Conservation (phyloP, 92 coral and sea anemone genomes). For the Blastomussa wellsi region DNA sequence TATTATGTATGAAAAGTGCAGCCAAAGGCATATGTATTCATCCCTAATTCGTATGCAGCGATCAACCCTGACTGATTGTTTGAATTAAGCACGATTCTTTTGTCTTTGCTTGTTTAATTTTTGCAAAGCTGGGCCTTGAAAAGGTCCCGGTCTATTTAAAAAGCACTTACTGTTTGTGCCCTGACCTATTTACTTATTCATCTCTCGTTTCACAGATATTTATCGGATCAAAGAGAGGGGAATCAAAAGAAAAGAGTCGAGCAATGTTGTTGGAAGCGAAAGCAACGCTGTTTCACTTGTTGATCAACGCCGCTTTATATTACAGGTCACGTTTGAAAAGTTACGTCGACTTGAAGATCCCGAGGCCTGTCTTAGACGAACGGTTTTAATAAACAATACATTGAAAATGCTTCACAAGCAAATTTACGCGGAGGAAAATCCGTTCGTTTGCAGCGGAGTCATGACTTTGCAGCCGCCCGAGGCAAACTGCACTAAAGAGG, state of each 20-base stretch:
- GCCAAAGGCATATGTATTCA: slow-evolving; percentile 36
- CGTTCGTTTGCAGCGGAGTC: slow-evolving; percentile 56
- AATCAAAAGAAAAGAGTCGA: slow-evolving; percentile 57
- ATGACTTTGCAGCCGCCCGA: slow-evolving; percentile 30
- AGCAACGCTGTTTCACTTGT: slow-evolving; percentile 34
- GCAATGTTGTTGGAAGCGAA: slow-evolving; percentile 35
- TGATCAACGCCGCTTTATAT: slow-evolving; percentile 65
- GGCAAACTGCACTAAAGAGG: slow-evolving; percentile 12
- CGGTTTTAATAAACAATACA: slow-evolving; percentile 95
- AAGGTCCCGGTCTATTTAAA: slow-evolving; percentile 50
- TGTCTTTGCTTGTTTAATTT: slow-evolving; percentile 50
- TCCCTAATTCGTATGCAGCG: slow-evolving; percentile 47
- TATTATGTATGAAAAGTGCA: slow-evolving; percentile 51
- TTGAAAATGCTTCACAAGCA: slow-evolving; percentile 84
- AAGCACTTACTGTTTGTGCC: slow-evolving; percentile 54
- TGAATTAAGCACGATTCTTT: slow-evolving; percentile 43
- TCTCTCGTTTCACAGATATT: slow-evolving; percentile 61
- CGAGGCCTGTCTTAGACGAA: slow-evolving; percentile 86
- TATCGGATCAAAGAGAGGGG: slow-evolving; percentile 68
- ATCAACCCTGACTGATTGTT: slow-evolving; percentile 54
- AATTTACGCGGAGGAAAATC: slow-evolving; percentile 79
- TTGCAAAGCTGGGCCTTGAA: slow-evolving; percentile 41
- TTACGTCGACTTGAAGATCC: slow-evolving; percentile 92
- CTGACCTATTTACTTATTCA: slow-evolving; percentile 61
- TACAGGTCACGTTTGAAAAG: slow-evolving; percentile 92